phyloP scores from a whole-genome alignment of 2,888 invertebrate genomes.

The Gari tellinella region DNA sequence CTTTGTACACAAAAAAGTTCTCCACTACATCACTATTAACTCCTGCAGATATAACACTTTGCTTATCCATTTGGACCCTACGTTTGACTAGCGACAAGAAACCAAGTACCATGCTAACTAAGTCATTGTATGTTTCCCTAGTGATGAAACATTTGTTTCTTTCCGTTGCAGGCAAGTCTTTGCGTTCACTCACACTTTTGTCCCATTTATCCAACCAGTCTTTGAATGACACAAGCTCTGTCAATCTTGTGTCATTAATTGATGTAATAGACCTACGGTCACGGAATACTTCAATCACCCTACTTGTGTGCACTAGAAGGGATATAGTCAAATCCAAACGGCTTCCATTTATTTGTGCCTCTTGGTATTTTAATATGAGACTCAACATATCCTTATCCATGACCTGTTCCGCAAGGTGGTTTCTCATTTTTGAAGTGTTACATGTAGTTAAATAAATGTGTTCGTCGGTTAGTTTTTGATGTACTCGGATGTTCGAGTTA shows the following conservation, averaged over 20 bases:
- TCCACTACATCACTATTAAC: conserved; percentile 38
- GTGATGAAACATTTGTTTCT: conserved; percentile 22
- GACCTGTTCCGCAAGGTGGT: conserved; percentile 21
- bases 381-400: conserved; percentile 9
- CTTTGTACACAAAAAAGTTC: conserved; percentile 41
- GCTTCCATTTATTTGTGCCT: conserved; percentile 6
- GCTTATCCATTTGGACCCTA: conserved; percentile 15
- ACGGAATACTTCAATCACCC: conserved; percentile 27
- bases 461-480: conserved; percentile 33
- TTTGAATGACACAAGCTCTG: conserved; percentile 1
- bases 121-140: conserved; percentile 27
- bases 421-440: conserved; percentile 26
- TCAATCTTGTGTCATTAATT: conserved; percentile 21
- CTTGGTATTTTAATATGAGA: conserved; percentile 20
- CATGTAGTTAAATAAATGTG: conserved; percentile 22
- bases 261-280: conserved; percentile 22
- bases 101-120: conserved; percentile 28
- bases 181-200: background rate
- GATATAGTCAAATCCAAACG: conserved; percentile 21
- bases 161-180: conserved; percentile 12
- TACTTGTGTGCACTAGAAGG: conserved; percentile 12
- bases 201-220: conserved; percentile 25
- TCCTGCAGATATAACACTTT: conserved; percentile 31
- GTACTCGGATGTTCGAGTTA: conserved; percentile 15
- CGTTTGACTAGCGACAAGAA: conserved; percentile 20